A percentile compares a stretch with the other conserved stretches of the same genome.
phyloP scores from a whole-genome alignment of 2,888 invertebrate genomes.

The Noctua pronuba region DNA sequence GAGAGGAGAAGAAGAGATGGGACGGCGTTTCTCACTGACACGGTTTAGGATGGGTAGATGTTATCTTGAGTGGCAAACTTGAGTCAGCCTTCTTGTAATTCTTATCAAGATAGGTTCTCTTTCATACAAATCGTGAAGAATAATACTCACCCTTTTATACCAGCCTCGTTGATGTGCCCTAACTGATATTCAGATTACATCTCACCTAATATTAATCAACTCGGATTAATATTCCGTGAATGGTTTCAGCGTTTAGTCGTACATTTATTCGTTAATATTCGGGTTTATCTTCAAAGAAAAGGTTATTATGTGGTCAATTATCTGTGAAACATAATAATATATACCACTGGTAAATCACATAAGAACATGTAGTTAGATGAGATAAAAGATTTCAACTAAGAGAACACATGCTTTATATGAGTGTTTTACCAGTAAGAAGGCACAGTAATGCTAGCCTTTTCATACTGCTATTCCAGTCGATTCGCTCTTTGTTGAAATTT shows the following conservation, averaged over 20 bases:
- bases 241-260: conserved; percentile 14
- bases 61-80: not conserved
- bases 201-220: conserved; percentile 35
- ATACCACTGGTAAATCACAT: not conserved
- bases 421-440: not conserved
- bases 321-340: too few species aligned
- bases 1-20: not conserved
- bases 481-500: not conserved
- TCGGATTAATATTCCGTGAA: conserved; percentile 22
- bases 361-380: not conserved
- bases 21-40: not conserved
- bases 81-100: not conserved
- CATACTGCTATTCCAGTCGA: not conserved
- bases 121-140: not conserved
- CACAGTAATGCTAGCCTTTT: not conserved
- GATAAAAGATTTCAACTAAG: not conserved
- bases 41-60: not conserved
- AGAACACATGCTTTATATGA: not conserved
- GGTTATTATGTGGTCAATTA: not conserved
- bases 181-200: conserved; percentile 36
- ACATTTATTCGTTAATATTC: conserved; percentile 14
- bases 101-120: not conserved
- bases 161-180: conserved; percentile 14
- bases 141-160: conserved; percentile 19
- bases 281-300: not conserved